A percentile compares a stretch with the other conserved stretches of the same genome.
These are phyloP conservation scores for Quadroppia sp. DNA, from an alignment of 2,888 invertebrate genomes.

Conservation along the genomic window DNA sequence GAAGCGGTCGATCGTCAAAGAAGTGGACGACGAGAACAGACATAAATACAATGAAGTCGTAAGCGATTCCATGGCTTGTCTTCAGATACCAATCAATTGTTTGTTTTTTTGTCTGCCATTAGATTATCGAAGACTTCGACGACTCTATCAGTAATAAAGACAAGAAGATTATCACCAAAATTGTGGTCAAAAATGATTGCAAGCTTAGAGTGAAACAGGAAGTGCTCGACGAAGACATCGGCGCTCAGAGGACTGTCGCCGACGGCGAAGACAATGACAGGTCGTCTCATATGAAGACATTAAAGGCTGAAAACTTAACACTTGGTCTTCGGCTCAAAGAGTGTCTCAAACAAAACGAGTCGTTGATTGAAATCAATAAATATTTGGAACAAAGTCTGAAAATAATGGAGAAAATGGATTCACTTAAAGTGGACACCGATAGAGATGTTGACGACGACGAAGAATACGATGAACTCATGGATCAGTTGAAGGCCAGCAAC, in stretches of 20 bases:
- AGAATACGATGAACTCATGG: background rate
- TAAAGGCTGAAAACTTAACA: background rate
- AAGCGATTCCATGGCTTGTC: too few species aligned
- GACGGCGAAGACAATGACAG: too few species aligned
- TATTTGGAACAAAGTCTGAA: background rate
- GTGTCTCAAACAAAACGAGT: slow-evolving; percentile 5
- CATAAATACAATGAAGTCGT: background rate
- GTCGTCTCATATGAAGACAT: background rate
- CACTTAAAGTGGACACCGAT: background rate
- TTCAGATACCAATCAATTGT: too few species aligned
- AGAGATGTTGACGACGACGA: background rate
- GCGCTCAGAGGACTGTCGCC: too few species aligned
- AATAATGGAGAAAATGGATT: background rate
- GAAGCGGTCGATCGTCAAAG: background rate
- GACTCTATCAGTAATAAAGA: too few species aligned
- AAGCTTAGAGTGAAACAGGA: too few species aligned
- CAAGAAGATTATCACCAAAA: too few species aligned
- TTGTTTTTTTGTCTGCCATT: too few species aligned
- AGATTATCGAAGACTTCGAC: too few species aligned
- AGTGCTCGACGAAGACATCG: too few species aligned
- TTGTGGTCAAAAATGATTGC: too few species aligned
- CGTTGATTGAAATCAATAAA: background rate
- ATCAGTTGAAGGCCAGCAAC: background rate
- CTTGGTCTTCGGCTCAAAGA: background rate
- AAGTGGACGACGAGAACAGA: background rate